Evolutionary conservation across 2,797 vertebrate species (phyloP), one percentile per base, ranked within the genome.

Genomic region (Threskiornis aethiopicus): DNA sequence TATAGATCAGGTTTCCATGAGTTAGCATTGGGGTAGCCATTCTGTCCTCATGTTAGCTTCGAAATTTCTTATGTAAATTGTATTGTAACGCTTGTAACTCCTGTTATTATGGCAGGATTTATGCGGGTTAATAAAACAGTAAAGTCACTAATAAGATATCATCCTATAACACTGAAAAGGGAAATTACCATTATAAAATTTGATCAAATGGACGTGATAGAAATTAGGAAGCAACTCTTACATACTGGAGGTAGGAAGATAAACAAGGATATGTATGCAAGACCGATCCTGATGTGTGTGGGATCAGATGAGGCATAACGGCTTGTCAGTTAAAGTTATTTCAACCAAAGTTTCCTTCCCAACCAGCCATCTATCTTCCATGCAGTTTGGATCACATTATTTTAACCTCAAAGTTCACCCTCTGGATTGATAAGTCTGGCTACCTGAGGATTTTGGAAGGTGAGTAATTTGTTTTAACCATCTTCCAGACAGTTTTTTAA

Each of bases 401-500:
- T 95, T 87, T 92, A 94, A 90, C 91, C 73, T 85, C 85, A 44
- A 66, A 73, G 75, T 80, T 89, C 72, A 90, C 71, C 57, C 42
- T 84, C 71, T 83, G 83, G 87, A 95, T 81, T 86, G 71, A 87
- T 96, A 91, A 91, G 42, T 83, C 71, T 90, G 83, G 61, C 51
- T 92, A 94, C 89, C 62, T 84, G 76, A 92, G 44, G 82, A 88
- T 90, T 84, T 93, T 85, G n/a, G 70, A 71, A 90, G 51, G 79
- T 69, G 67, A 90, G 42, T 88, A 89, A 97, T 97, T 91, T 92
- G 61, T 80, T 92, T 84, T 65, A 93, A 89, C 54, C 77, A 58
- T 90, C 92, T 93, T 89, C 70, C 75, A 93, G 87, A 84, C 58
- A 89, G 87, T 52, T 95, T 95, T 95, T 97, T 66, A 96, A 95